Base-by-base conservation (phyloP, 2,113 vertebrate genomes). In the Periophthalmus modestus region DNA sequence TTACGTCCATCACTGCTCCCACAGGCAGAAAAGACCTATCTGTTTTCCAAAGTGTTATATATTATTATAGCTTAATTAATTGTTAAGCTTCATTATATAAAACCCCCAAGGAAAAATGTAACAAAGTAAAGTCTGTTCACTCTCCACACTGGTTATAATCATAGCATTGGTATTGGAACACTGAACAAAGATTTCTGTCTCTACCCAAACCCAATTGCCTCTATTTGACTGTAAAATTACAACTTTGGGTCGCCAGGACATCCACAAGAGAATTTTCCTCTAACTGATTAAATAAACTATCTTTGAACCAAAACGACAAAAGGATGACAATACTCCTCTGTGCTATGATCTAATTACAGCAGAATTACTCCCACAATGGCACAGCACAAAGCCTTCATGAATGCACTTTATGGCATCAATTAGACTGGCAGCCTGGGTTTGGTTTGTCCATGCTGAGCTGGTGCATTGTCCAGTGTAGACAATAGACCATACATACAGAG, bases 381-480 rank as follows among this genome's bases (percentile, higher is more conserved):
- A 15, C 1, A n/a, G 12, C 5, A 13, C 36, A 67, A 23, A 67
- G 19, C 43, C 21, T 23, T 15, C 24, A 16, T 21, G 66, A 47
- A 24, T 48, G 43, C 36, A 48, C 39, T 67, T 67, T 48, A 67
- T 21, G 13, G 21, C 13, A 14, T 48, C n/a, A 46, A 67, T 67
- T 47, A 48, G 39, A 48, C 12, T 24, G 7, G 65, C 39, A 46
- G 39, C 46, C 33, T 23, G 65, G 65, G 39, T 66, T 74, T 68
- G 74, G 67, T 69, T 65, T 66, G 62, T 39, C 54, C 54, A 1
- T 54, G 69, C 5, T 36, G 46, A 71, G 71, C 24, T 63, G 72
- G 65, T 77, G 65, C 62, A 72, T 87, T 81, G 63, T 82, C 70
- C 24, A 39, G 16, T 23, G 10, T 2, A 58, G 77, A 89, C 80